Evolutionary conservation across 2,113 vertebrate species (phyloP).

Genomic region (Entelurus aequoreus): DNA sequence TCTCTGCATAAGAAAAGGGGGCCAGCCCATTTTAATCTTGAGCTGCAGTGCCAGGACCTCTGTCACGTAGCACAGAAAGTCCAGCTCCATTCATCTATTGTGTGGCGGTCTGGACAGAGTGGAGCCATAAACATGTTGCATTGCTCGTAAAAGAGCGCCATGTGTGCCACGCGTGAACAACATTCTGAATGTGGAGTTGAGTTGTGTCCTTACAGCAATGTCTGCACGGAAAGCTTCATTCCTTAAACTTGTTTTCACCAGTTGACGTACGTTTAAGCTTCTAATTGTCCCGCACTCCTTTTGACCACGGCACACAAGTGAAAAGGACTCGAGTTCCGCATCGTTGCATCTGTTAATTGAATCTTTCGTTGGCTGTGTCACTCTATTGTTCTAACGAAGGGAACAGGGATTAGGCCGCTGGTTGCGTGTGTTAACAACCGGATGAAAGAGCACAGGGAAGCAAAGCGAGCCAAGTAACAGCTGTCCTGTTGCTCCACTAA

Average conservation of each 20-base stretch:
- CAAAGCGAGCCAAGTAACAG: conserved; percentile 64
- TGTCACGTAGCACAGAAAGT: conserved; percentile 64
- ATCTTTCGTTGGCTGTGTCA: conserved; percentile 53
- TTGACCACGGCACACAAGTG: conserved; percentile 22
- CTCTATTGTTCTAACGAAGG: conserved; percentile 67
- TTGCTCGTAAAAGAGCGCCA: conserved; percentile 32
- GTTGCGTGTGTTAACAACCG: conserved; percentile 65
- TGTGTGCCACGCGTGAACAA: conserved; percentile 34
- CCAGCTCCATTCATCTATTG: conserved; percentile 65
- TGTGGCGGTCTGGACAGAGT: conserved; percentile 51
- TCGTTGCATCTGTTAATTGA: conserved; percentile 60
- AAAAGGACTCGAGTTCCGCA: conserved; percentile 52
- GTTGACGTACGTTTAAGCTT: conserved; percentile 9
- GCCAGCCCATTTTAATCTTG: conserved; percentile 64
- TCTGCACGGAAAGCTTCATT: neutral
- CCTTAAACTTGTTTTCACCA: conserved; percentile 9
- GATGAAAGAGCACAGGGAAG: conserved; percentile 66
- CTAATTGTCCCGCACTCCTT: conserved; percentile 16
- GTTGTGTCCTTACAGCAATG: neutral
- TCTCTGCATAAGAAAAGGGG: conserved; percentile 71
- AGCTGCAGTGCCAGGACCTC: conserved; percentile 65
- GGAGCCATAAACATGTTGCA: conserved; percentile 62
- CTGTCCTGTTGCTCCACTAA: conserved; percentile 70
- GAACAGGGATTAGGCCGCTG: conserved; percentile 68
- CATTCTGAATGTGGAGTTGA: neutral